Percentiles rank a stretch among this genome's conserved stretches.
phyloP scores from a whole-genome alignment of 30 jellyfish, hydroid and myxozoan species.

The Pelagia noctiluca region DNA sequence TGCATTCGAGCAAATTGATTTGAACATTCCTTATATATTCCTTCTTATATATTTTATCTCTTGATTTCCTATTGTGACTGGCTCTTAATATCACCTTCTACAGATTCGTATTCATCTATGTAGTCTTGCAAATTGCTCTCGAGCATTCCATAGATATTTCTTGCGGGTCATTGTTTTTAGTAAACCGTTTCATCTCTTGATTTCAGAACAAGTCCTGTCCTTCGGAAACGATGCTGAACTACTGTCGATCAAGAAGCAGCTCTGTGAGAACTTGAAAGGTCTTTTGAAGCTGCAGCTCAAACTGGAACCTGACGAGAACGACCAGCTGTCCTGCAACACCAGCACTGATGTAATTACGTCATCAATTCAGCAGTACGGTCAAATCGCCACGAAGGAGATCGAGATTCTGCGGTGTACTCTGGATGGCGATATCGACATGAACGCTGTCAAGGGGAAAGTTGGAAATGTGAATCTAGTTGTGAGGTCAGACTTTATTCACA shows the following conservation, averaged over 20 bases:
- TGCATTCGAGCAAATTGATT: no score
- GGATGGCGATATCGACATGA: slow-evolving; percentile 65
- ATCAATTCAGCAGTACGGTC: slow-evolving; percentile 86
- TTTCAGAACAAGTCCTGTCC: slow-evolving; percentile 77
- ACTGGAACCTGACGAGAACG: slow-evolving; percentile 89
- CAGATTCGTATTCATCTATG: no score
- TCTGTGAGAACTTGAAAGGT: slow-evolving; percentile 79
- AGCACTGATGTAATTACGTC: slow-evolving; percentile 71
- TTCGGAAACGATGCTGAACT: slow-evolving; percentile 90
- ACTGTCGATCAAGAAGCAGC: slow-evolving; percentile 78
- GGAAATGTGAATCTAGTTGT: slow-evolving; percentile 72
- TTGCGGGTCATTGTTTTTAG: not conserved
- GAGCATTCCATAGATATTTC: no score
- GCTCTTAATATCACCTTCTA: no score
- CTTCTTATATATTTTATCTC: no score
- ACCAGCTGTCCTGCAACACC: slow-evolving; percentile 87
- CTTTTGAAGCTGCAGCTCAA: slow-evolving; percentile 71
- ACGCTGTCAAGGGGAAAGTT: slow-evolving; percentile 77
- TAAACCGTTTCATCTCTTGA: slow-evolving; percentile 1
- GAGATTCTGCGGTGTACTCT: slow-evolving; percentile 76
- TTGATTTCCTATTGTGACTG: no score
- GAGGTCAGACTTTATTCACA: no score
- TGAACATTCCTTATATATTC: no score
- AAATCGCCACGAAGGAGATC: slow-evolving; percentile 74
- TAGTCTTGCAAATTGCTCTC: no score